Base-by-base conservation (phyloP, 2,113 vertebrate genomes). In the Oncorhynchus masou region DNA sequence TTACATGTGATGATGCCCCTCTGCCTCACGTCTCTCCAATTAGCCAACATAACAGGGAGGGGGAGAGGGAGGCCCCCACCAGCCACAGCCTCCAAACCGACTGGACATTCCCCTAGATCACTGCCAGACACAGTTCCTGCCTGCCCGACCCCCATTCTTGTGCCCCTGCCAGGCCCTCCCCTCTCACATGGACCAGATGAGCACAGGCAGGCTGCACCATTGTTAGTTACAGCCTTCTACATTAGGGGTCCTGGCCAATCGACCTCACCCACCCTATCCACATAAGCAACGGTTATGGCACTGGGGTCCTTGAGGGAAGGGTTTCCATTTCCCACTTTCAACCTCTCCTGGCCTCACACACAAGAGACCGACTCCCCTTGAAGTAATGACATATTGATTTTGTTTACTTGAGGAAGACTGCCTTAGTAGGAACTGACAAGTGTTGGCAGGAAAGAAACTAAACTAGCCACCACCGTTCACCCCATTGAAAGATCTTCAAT, bases 81-180 rank as follows among this genome's bases (percentile, higher is more conserved):
- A 19, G 51, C 78, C 86, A 75, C 70, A 75, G 82, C 76, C 82
- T 81, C 73, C 0, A 85, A 79, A 86, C 62, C 73, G 85, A 86
- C 66, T 77, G 85, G 91, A 91, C 90, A 92, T 91, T 92, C 89
- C 88, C 86, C 81, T 90, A 90, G 88, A 91, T 70, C 75, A 49
- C 69, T 68, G 89, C 91, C 91, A 93, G 70, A 87, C 82, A 83
- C 84, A 88, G 83, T 86, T 82, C 77, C 72, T 79, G 76, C 65
- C 24, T 84, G 75, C 15, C 25, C 27, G 77, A 31, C 59, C 13
- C 34, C 34, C 68, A 59, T 75, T 77, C 22, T 4, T n/a, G 34
- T 29, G 71, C 74, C 66, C 48, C 24, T 22, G 22, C 59, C 29
- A n/a, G 67, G 27, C 54, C 49, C 34, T 68, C 73, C 68, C 19